Percentiles rank a stretch among this genome's conserved stretches.
These are phyloP conservation scores for Drosophila mulleri DNA, from an alignment of 2,888 invertebrate genomes.

Conservation along the genomic window DNA sequence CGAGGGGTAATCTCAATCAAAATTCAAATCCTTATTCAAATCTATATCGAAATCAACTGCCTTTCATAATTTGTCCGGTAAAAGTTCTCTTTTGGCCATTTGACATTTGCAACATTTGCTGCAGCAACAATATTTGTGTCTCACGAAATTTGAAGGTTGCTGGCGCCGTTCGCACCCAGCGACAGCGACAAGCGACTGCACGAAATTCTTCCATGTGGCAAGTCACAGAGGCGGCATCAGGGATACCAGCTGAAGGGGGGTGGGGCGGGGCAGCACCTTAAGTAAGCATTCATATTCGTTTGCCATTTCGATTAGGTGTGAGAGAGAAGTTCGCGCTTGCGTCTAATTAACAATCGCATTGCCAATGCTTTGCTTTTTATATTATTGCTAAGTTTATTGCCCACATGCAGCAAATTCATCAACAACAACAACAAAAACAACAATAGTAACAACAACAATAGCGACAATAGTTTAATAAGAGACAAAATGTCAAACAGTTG, in stretches of 20 bases:
- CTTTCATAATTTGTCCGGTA: constrained; percentile 48
- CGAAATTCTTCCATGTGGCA: constrained; percentile 58
- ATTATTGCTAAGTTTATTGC: constrained; percentile 42
- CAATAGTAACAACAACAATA: constrained; percentile 8
- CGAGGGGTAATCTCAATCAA: constrained; percentile 16
- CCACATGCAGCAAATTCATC: constrained; percentile 29
- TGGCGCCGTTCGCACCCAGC: constrained; percentile 50
- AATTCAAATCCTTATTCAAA: not conserved
- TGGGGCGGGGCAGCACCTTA: constrained; percentile 22
- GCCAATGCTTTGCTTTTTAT: constrained; percentile 60
- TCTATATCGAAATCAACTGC: not conserved
- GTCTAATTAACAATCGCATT: constrained; percentile 60
- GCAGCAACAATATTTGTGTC: constrained; percentile 15
- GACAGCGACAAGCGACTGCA: constrained; percentile 38
- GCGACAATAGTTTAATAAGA: constrained; percentile 12
- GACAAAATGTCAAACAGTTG: constrained; percentile 48
- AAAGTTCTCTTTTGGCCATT: constrained; percentile 68
- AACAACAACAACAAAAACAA: no score
- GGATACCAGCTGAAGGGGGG: constrained; percentile 1
- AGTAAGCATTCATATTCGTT: constrained; percentile 31
- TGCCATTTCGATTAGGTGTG: constrained; percentile 70
- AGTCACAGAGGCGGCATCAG: not conserved
- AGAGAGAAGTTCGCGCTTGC: constrained; percentile 48
- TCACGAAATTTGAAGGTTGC: constrained; percentile 70
- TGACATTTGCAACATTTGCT: constrained; percentile 60